A percentile compares a stretch with the other conserved stretches of the same genome.
Evolutionary conservation across 2,797 vertebrate species (phyloP).

Genomic region (Hoplostethus mediterraneus): DNA sequence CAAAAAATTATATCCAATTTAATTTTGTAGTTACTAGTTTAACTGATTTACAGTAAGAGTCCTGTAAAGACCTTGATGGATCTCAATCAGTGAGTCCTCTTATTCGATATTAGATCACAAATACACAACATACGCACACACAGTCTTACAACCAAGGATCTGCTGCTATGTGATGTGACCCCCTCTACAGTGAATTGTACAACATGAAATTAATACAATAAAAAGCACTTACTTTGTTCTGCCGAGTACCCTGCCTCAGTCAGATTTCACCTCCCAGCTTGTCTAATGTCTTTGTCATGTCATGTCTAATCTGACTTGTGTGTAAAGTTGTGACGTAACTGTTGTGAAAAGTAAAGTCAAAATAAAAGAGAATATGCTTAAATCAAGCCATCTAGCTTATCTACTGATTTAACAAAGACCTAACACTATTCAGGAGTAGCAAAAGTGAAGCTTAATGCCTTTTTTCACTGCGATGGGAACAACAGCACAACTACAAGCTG

Average conservation of each 20-base stretch:
- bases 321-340: background rate
- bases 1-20: background rate
- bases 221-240: background rate
- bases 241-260: no score
- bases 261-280: no score
- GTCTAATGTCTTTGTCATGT: background rate
- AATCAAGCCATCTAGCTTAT: background rate
- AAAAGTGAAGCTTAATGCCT: no score
- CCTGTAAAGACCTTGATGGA: background rate
- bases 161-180: constrained; percentile 14
- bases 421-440: background rate
- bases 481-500: background rate
- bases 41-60: background rate
- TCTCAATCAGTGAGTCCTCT: background rate
- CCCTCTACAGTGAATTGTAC: constrained; percentile 2
- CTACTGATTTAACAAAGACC: background rate
- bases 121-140: constrained; percentile 6
- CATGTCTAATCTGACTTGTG: background rate
- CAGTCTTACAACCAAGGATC: background rate
- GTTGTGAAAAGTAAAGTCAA: background rate
- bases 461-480: background rate
- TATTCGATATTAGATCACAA: constrained; percentile 2
- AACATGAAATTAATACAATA: background rate
- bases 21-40: background rate
- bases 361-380: background rate